These are phyloP conservation scores for Atlantisia rogersi DNA, from an alignment of 2,113 vertebrate species.

Conservation along the genomic window DNA sequence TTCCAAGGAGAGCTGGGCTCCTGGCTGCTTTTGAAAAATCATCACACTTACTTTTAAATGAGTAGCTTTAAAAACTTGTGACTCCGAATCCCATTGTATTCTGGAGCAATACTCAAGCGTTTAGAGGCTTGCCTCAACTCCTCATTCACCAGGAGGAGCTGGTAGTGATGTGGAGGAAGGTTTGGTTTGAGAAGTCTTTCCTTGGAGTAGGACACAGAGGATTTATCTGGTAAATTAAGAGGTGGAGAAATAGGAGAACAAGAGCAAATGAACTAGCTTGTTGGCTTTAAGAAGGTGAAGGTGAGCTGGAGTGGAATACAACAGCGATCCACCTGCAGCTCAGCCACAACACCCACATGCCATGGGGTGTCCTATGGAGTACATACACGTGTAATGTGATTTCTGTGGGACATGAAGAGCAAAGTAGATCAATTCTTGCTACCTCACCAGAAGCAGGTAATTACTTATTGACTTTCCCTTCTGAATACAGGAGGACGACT, in stretches of 20 bases:
- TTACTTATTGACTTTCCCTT: neutral
- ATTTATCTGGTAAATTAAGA: neutral
- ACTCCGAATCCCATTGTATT: neutral
- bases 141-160: neutral
- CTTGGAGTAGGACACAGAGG: neutral
- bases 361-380: too few relatives aligned
- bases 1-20: neutral
- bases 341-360: neutral
- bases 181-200: neutral
- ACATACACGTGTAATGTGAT: too few relatives aligned
- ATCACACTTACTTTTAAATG: neutral
- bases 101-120: neutral
- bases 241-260: neutral
- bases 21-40: neutral
- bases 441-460: neutral
- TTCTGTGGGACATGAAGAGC: accelerated
- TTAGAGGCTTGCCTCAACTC: neutral
- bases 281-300: neutral
- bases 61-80: neutral
- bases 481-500: neutral
- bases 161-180: too few relatives aligned
- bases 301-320: neutral
- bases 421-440: neutral
- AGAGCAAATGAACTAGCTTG: neutral
- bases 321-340: neutral